Conservation (phyloP, 2,888 invertebrate species). For the Noctuana brunneofusca region DNA sequence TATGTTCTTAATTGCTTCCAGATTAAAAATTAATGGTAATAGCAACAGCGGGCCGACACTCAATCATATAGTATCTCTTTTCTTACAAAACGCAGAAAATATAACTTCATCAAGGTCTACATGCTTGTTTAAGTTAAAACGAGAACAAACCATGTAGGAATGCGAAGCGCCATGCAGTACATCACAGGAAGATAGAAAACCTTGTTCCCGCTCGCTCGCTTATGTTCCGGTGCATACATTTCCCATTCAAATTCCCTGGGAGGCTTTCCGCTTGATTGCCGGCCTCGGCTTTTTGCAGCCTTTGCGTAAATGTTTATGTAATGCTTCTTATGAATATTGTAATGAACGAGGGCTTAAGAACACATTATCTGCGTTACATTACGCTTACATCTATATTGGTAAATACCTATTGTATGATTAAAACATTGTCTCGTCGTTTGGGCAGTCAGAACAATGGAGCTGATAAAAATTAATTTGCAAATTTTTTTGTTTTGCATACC, state of each 20-base stretch:
- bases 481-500: too few relatives aligned
- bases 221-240: constrained; percentile 29
- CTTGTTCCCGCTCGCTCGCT: constrained; percentile 19
- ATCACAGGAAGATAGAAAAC: constrained; percentile 10
- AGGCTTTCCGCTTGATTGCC: constrained; percentile 22
- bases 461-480: too few relatives aligned
- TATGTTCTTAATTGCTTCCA: too few relatives aligned
- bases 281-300: constrained; percentile 22
- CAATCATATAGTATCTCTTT: too few relatives aligned
- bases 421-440: too few relatives aligned
- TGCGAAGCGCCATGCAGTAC: not conserved
- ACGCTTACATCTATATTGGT: not conserved
- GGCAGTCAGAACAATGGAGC: too few relatives aligned
- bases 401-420: not conserved
- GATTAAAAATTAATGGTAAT: too few relatives aligned
- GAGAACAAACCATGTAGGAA: not conserved
- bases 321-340: constrained; percentile 23
- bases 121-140: not conserved
- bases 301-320: constrained; percentile 22
- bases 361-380: constrained; percentile 3
- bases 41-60: too few relatives aligned
- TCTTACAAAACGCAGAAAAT: too few relatives aligned
- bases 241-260: constrained; percentile 21
- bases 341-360: constrained; percentile 10
- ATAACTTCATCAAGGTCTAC: too few relatives aligned